Percentiles rank a stretch among this genome's conserved stretches.
These are phyloP conservation scores for Mus pahari DNA, from an alignment of 2,113 vertebrate species.

Conservation along the genomic window DNA sequence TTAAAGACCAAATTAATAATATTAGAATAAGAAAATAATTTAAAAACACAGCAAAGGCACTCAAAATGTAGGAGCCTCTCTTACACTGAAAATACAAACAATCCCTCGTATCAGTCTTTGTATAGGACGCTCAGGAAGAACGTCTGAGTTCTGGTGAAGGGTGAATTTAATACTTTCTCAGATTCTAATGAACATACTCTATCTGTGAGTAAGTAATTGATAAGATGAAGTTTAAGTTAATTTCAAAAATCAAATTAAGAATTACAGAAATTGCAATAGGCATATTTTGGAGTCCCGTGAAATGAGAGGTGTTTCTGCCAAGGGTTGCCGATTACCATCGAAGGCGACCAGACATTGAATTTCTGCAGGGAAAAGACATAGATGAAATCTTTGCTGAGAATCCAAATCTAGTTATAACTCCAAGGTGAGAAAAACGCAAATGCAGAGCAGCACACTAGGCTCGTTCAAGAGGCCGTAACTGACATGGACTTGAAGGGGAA, in stretches of 20 bases:
- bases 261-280: background rate
- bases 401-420: background rate
- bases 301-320: background rate
- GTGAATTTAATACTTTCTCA: background rate
- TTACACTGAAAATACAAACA: background rate
- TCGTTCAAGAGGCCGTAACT: background rate
- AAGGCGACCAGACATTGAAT: background rate
- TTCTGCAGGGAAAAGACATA: background rate
- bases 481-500: background rate
- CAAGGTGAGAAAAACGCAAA: background rate
- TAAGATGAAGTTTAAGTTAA: background rate
- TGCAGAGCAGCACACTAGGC: background rate
- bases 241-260: background rate
- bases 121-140: background rate
- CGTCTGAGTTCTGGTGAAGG: no score
- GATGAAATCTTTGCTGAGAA: background rate
- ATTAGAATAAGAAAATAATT: background rate
- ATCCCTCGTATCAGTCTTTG: background rate
- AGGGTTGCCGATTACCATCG: background rate
- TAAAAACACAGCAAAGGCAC: background rate
- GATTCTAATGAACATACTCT: background rate
- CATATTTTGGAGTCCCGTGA: background rate
- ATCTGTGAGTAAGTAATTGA: background rate
- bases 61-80: background rate
- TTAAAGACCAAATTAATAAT: background rate